phyloP scores from a whole-genome alignment of 2,797 vertebrate genomes.

The Pseudochaenichthys georgianus region DNA sequence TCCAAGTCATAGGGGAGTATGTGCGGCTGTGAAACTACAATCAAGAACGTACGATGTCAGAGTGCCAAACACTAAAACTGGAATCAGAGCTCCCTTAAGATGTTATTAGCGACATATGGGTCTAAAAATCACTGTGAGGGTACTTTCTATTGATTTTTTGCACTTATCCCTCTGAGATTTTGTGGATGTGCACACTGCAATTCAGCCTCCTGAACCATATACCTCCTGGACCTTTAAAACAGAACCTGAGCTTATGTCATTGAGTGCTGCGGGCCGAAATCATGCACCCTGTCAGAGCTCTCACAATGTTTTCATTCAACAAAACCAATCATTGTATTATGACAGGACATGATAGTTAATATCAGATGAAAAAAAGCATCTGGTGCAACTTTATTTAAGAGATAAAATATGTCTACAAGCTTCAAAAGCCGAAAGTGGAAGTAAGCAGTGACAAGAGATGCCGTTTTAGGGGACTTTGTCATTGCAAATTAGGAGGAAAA shows the following conservation, averaged over 20 bases:
- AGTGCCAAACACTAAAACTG: slow-evolving; percentile 33
- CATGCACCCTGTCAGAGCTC: neutral
- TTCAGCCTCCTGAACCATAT: slow-evolving; percentile 12
- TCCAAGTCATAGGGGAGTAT: slow-evolving; percentile 5
- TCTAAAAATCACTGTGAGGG: slow-evolving; percentile 22
- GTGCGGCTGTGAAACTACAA: slow-evolving; percentile 26
- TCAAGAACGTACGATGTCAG: slow-evolving; percentile 20
- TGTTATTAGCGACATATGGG: slow-evolving; percentile 13
- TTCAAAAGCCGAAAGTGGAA: slow-evolving; percentile 4
- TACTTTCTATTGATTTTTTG: slow-evolving; percentile 27
- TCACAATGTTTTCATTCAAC: slow-evolving; percentile 1
- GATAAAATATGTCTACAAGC: slow-evolving; percentile 2
- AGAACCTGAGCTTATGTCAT: slow-evolving; percentile 17
- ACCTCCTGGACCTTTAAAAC: slow-evolving; percentile 7
- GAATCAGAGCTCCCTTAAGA: slow-evolving; percentile 29
- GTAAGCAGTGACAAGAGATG: slow-evolving; percentile 23
- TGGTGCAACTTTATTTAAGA: slow-evolving; percentile 20
- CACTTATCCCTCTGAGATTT: slow-evolving; percentile 18
- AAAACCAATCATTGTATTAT: neutral
- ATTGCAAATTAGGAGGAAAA: slow-evolving; percentile 17
- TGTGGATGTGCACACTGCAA: slow-evolving; percentile 20
- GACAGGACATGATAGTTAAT: slow-evolving; percentile 9
- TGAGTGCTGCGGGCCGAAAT: slow-evolving; percentile 18
- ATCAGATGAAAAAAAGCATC: slow-evolving; percentile 11
- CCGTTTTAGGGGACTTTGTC: slow-evolving; percentile 14